phyloP scores from a whole-genome alignment of 2,797 vertebrate genomes.

The Australoheros facetus region DNA sequence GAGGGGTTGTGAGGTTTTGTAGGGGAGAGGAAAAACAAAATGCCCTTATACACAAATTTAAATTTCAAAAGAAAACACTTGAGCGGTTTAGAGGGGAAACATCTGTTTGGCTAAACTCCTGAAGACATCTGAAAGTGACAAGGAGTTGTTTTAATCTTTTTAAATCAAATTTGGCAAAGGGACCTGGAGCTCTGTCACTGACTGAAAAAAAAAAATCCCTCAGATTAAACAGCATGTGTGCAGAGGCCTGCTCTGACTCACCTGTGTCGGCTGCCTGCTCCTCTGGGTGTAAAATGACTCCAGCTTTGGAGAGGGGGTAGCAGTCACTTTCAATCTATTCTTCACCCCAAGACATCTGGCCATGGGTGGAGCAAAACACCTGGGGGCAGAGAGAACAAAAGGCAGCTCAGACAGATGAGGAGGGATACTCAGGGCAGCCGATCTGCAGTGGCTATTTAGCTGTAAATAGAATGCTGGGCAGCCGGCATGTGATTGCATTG shows the following conservation, averaged over 20 bases:
- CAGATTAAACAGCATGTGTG: neutral
- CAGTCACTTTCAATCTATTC: constrained; percentile 72
- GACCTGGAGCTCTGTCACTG: no score
- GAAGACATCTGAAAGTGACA: neutral
- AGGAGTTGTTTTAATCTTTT: neutral
- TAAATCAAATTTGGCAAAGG: neutral
- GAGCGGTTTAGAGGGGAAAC: neutral
- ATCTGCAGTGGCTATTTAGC: neutral
- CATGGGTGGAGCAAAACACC: constrained; percentile 85
- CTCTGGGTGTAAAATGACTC: constrained; percentile 82
- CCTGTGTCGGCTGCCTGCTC: constrained; percentile 74
- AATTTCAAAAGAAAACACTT: neutral
- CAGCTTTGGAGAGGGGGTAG: constrained; percentile 71
- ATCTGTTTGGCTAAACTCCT: neutral
- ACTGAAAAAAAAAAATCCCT: neutral
- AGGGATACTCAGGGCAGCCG: neutral
- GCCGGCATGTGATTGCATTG: rapidly evolving
- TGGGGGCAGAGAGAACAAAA: constrained; percentile 60
- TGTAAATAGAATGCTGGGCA: neutral
- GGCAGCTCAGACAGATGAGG: constrained; percentile 10
- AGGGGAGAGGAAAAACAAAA: neutral
- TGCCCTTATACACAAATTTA: neutral
- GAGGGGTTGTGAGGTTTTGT: neutral
- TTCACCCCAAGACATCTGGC: constrained; percentile 84
- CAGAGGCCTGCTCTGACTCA: constrained; percentile 40